Evolutionary conservation across 2,888 invertebrate species (phyloP).

Genomic region (Microdon myrmicae): DNA sequence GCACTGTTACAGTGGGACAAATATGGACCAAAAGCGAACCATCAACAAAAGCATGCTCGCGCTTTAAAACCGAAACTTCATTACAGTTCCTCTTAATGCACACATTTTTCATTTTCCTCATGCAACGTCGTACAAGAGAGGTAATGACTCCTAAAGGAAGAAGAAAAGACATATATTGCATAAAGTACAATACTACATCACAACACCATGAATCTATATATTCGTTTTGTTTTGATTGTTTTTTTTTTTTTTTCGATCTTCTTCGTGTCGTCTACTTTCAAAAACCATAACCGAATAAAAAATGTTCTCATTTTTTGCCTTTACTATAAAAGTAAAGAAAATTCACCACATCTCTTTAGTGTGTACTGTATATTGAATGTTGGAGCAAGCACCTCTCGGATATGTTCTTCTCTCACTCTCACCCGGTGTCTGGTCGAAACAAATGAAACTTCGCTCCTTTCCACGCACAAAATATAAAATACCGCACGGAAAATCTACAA

Average conservation of each 20-base stretch:
- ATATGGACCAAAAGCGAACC: too few relatives aligned
- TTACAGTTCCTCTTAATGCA: constrained; percentile 12
- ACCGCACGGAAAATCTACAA: constrained; percentile 46
- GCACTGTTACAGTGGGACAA: constrained; percentile 14
- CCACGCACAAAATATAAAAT: constrained; percentile 40
- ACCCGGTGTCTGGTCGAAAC: constrained; percentile 21
- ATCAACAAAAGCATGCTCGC: constrained; percentile 39
- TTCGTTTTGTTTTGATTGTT: too few relatives aligned
- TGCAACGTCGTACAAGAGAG: constrained; percentile 18
- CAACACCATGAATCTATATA: constrained; percentile 24
- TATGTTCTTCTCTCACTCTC: constrained; percentile 17
- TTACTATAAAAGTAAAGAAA: constrained; percentile 34
- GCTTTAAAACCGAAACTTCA: constrained; percentile 33
- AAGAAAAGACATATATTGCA: constrained; percentile 39
- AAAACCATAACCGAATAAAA: constrained; percentile 11
- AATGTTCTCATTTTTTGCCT: constrained; percentile 37
- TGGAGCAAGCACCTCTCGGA: constrained; percentile 27
- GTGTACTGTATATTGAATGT: constrained; percentile 10
- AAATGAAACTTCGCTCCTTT: too few relatives aligned
- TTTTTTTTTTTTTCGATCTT: too few relatives aligned
- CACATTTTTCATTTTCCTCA: constrained; percentile 11
- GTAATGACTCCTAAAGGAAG: constrained; percentile 1
- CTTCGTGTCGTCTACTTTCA: too few relatives aligned
- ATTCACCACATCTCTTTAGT: constrained; percentile 30
- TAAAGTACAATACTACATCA: too few relatives aligned